phyloP scores from a whole-genome alignment of 2,888 invertebrate species.

The Drosophila engyochracea region DNA sequence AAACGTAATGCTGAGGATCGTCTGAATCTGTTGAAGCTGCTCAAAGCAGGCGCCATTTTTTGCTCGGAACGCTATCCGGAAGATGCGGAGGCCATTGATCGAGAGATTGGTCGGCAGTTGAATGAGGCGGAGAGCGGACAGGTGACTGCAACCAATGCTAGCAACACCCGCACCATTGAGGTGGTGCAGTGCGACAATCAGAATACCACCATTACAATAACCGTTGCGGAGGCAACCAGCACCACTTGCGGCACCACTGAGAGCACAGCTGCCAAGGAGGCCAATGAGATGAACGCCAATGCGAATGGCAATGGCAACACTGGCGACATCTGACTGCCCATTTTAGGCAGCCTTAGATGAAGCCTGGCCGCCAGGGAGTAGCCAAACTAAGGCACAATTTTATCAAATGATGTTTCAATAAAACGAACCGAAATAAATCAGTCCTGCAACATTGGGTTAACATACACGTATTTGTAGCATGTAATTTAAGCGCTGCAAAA shows the following conservation, averaged over 20 bases:
- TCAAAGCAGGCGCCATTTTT: constrained; percentile 84
- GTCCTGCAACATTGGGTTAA: constrained; percentile 80
- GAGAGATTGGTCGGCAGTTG: constrained; percentile 82
- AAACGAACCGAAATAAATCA: constrained; percentile 58
- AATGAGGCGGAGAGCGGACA: constrained; percentile 74
- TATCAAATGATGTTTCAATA: constrained; percentile 45
- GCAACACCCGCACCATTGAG: constrained; percentile 80
- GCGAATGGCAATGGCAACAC: constrained; percentile 51
- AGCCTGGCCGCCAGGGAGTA: constrained; percentile 68
- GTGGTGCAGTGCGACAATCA: constrained; percentile 80
- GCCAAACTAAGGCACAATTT: constrained; percentile 48
- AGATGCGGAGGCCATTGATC: constrained; percentile 84
- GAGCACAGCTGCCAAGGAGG: constrained; percentile 26
- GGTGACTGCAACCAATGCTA: constrained; percentile 43
- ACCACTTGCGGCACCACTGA: constrained; percentile 46
- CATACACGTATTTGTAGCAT: constrained; percentile 75
- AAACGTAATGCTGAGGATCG: constrained; percentile 95
- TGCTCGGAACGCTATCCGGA: constrained; percentile 85
- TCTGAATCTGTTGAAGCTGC: constrained; percentile 92
- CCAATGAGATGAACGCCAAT: constrained; percentile 65
- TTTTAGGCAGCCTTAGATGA: constrained; percentile 83
- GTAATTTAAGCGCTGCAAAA: constrained; percentile 47
- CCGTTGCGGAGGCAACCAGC: constrained; percentile 67
- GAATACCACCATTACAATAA: constrained; percentile 73
- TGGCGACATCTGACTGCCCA: constrained; percentile 84